Base-by-base conservation (phyloP, 2,888 invertebrate species). In the Drosophila ezoana region DNA sequence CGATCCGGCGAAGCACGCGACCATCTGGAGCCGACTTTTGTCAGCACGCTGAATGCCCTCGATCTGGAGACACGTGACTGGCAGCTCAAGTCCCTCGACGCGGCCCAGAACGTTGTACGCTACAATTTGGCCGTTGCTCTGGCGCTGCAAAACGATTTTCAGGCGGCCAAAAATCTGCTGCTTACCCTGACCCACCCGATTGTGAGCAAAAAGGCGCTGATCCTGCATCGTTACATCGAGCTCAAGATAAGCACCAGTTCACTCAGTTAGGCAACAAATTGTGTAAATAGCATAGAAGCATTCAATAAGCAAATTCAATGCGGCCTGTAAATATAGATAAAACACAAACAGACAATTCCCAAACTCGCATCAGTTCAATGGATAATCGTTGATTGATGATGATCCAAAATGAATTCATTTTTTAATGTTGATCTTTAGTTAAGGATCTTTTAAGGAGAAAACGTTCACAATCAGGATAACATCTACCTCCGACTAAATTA, bases 1-100 rank as follows among this genome's bases (percentile, higher is more conserved):
- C 95, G 95, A 92, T 95, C 97, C 75, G 93, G 95, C 1, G 97
- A 98, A 91, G 98, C 98, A 1, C 94, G 97, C 11, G 95, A 96
- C 62, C 95, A 97, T 92, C 93, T 98, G 52, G 96, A 97, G 84
- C 96, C 95, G 1, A 95, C 95, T 52, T 94, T 95, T 91, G 94
- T 96, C 32, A 93, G 93, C 59, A 93, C 95, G 78, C 90, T 95
- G 1, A 92, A 92, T 72, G 93, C 93, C 5, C 92, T 93, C 62
- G 92, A 92, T 74, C 90, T 92, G 57, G 93, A 93, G 78, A 89
- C 92, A 35, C 93, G 93, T 93, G 93, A 87, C 95, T 92, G 92
- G 92, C 90, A 92, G 66, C 89, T 92, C 0, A 92, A 92, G 72
- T 95, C 94, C 40, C 84, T 95, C 41, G 92, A 93, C 33, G 95